Evolutionary conservation across 2,888 invertebrate genomes (phyloP), one percentile per base, ranked within the genome.

Genomic region (Idaea dimidiata): DNA sequence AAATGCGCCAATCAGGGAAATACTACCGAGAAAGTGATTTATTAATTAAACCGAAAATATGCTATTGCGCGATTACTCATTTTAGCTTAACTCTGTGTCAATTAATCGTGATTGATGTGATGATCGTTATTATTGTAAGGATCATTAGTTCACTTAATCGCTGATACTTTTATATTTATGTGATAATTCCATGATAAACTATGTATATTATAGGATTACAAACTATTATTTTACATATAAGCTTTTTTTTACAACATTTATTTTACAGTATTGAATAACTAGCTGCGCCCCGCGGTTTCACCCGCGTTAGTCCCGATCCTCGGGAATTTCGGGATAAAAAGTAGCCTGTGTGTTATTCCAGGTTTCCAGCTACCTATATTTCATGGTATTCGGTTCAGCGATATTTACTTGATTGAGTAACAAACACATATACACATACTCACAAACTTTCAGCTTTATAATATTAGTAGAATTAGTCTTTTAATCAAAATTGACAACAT

Each of bases 21-120:
- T 81, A 76, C 71, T 74, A 77, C 66, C 76, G 88, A 79, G 91
- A 91, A 91, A 91, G 90, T 89, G 88, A 89, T 89, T 90, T 89
- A 89, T 84, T 85, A 83, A 87, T 77, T 80, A 78, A 74, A 84
- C 83, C 86, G 76, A 87, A 88, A 88, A 84, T 82, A 79, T 64
- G 62, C 67, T 71, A 71, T 69, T 73, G 61, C 67, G 65, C 63
- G 31, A 67, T 61, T 62, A 59, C 17, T 56, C 18, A 56, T 56
- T 18, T 64, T n/a, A 16, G 57, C 32, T 31, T 62, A 57, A 55
- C 57, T 59, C 18, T 17, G 18, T 56, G 56, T 56, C 14, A 56
- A 56, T 56, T 17, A 56, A 5, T 17, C 18, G 16, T 58, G 61
- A 63, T 64, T 59, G 56, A 61, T 57, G 59, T 43, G 56, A 10